Evolutionary conservation across 2,113 vertebrate genomes (phyloP).

Genomic region (Phoenicopterus ruber): DNA sequence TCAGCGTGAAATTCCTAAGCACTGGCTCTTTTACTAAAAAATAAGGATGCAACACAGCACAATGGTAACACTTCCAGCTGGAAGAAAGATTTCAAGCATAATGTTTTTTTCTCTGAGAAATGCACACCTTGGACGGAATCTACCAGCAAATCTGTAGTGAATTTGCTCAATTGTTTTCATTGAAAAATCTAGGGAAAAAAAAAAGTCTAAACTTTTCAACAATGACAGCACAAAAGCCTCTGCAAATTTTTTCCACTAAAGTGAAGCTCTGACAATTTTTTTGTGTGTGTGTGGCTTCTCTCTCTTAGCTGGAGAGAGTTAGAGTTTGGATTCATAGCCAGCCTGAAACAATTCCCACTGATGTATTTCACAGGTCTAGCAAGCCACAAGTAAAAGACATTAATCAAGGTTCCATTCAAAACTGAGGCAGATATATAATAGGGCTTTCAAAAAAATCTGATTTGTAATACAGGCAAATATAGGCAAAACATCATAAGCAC

Average conservation of each 20-base stretch:
- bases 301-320: neutral
- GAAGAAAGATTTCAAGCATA: neutral
- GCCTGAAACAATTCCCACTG: neutral
- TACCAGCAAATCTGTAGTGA: neutral
- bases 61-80: neutral
- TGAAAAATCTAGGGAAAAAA: neutral
- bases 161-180: neutral
- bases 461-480: neutral
- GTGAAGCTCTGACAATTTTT: neutral
- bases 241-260: neutral
- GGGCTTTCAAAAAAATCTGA: neutral
- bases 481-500: neutral
- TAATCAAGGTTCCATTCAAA: slow-evolving; percentile 3
- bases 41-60: neutral
- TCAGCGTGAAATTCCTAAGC: neutral
- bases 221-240: neutral
- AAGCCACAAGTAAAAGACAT: neutral
- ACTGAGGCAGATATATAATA: neutral
- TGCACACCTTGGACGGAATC: neutral
- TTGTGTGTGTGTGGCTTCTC: neutral
- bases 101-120: neutral
- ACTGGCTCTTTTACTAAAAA: neutral
- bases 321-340: neutral
- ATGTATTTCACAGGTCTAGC: neutral
- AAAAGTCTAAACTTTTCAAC: neutral